Base-by-base conservation (phyloP, 2,113 vertebrate species). In the Pachyramphus minor region DNA sequence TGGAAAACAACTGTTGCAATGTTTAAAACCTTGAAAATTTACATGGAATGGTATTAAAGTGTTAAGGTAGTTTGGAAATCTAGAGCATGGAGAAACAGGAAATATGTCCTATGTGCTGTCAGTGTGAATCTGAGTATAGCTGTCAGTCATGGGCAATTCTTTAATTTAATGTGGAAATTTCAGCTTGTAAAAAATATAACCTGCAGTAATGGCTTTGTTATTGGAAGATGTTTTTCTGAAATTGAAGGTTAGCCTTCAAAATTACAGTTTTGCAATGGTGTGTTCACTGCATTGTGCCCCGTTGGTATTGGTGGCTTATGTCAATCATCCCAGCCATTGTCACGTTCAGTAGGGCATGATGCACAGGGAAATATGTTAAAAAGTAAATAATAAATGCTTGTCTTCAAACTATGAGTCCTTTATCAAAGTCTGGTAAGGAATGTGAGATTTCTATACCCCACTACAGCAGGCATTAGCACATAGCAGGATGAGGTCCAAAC, bases 211-310 rank as follows among this genome's bases (percentile, higher is more conserved):
- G 52, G 82, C 59, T 88, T 91, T 83, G 58, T 59, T 93, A 59
- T 44, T 91, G 59, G 59, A 91, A 83, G 63, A 83, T 35, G n/a
- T 42, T 87, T 85, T 84, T 89, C 85, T 92, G 72, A 88, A 93
- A 96, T 86, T 90, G 74, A 94, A 93, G 78, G 75, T 71, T 93
- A 83, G 60, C 35, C 59, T 93, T 96, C 84, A 84, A 86, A 96
- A 93, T 94, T 80, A 67, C 8, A 90, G 50, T 47, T 90, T 60
- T 18, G 4, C 55, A 80, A 63, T 88, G 78, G 35, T 39, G 2
- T 2, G 9, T 75, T 91, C 47, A 23, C 24, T 21, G 21, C 24
- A 27, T 73, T 39, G 24, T 55, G 58, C 53, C 45, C 74, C 0
- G 0, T 35, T 95, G 33, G 23, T 85, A n/a, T 63, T 58, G 64